A percentile compares a stretch with the other conserved stretches of the same genome.
Conservation (phyloP, 2,113 vertebrate species). For the Dermatemys mawii region DNA sequence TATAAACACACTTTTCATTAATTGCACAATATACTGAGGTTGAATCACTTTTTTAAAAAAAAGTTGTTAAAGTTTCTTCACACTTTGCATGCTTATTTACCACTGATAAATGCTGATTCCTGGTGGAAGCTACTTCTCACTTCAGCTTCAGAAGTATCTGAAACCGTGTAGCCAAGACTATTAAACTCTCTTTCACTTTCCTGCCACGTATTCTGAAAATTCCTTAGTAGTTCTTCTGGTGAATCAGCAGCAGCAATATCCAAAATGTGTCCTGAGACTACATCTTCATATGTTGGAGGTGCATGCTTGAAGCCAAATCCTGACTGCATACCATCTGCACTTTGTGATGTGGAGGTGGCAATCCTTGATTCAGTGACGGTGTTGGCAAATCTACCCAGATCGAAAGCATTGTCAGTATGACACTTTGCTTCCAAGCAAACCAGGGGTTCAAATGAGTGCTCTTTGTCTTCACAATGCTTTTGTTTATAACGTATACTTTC, state of each 20-base stretch:
- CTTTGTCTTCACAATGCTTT: slow-evolving; percentile 53
- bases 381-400: slow-evolving; percentile 79
- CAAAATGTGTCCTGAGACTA: slow-evolving; percentile 83
- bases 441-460: slow-evolving; percentile 64
- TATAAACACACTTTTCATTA: neutral
- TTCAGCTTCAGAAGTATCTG: slow-evolving; percentile 74
- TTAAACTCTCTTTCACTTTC: slow-evolving; percentile 87
- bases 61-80: slow-evolving; percentile 67
- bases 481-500: slow-evolving; percentile 23
- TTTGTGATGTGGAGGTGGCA: slow-evolving; percentile 65
- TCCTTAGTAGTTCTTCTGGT: slow-evolving; percentile 81
- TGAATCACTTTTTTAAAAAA: neutral
- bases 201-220: slow-evolving; percentile 87
- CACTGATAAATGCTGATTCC: slow-evolving; percentile 75
- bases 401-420: slow-evolving; percentile 76
- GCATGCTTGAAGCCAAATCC: slow-evolving; percentile 73
- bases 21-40: neutral
- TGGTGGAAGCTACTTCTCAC: slow-evolving; percentile 78
- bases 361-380: slow-evolving; percentile 73
- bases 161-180: slow-evolving; percentile 81
- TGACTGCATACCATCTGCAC: slow-evolving; percentile 72
- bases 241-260: slow-evolving; percentile 78
- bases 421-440: slow-evolving; percentile 76
- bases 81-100: slow-evolving; percentile 79
- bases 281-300: slow-evolving; percentile 90